Percentiles rank a stretch among this genome's conserved stretches.
phyloP scores from a whole-genome alignment of 2,113 vertebrate species.

The pig (Sus scrofa) region T2T-Sscrofa CM000824.6:215245501-215246000 shows the following conservation, averaged over 20 bases:
- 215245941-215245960: background rate
- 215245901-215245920: background rate
- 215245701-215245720: background rate
- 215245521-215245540: background rate
- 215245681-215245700: background rate
- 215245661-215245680: background rate
- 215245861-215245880: background rate
- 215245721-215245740: background rate
- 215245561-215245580: background rate
- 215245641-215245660: background rate
- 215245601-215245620: background rate
- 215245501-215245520: background rate
- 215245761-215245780: background rate
- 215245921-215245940: background rate
- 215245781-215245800: background rate
- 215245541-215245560: constrained; percentile 1
- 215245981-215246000: background rate
- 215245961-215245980: background rate
- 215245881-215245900: fast-evolving
- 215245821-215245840: background rate
- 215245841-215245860: background rate
- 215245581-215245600: background rate
- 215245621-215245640: background rate
- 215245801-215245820: background rate
- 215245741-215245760: background rate